phyloP scores from a whole-genome alignment of 2,113 vertebrate genomes.

The Asarcornis scutulata region DNA sequence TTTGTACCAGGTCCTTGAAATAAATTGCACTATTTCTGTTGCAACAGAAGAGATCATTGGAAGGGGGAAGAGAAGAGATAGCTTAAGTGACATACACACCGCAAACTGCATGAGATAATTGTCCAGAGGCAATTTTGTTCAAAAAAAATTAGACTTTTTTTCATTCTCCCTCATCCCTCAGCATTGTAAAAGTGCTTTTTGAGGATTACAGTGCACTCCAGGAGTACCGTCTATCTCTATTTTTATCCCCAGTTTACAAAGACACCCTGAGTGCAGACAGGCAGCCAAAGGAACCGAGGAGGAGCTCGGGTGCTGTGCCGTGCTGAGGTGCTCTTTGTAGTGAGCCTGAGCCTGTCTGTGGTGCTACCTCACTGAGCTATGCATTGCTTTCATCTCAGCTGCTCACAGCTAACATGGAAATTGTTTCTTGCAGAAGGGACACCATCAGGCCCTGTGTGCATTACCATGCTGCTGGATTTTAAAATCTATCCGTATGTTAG shows the following conservation, averaged over 20 bases:
- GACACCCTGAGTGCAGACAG: constrained; percentile 5
- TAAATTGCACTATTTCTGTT: neutral
- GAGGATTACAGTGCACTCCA: neutral
- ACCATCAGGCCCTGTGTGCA: neutral
- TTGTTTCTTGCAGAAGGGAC: neutral
- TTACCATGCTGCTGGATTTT: neutral
- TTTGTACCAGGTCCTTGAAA: neutral
- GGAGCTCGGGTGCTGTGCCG: neutral
- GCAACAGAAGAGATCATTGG: neutral
- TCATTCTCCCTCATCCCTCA: neutral
- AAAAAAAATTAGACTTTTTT: neutral
- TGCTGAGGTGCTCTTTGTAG: constrained; percentile 16
- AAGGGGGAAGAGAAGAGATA: neutral
- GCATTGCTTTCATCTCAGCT: constrained; percentile 11
- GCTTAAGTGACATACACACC: neutral
- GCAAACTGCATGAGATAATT: neutral
- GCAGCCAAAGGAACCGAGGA: neutral
- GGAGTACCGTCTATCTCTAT: neutral
- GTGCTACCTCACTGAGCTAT: neutral
- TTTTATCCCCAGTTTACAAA: neutral
- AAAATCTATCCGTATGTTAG: neutral
- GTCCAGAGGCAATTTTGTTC: neutral
- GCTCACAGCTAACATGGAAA: neutral
- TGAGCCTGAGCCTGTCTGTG: constrained; percentile 13
- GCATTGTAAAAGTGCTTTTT: neutral